Evolutionary conservation across 2,888 invertebrate genomes (phyloP), one percentile per base, ranked within the genome.

Genomic region (Zygothrica quintamaculata): DNA sequence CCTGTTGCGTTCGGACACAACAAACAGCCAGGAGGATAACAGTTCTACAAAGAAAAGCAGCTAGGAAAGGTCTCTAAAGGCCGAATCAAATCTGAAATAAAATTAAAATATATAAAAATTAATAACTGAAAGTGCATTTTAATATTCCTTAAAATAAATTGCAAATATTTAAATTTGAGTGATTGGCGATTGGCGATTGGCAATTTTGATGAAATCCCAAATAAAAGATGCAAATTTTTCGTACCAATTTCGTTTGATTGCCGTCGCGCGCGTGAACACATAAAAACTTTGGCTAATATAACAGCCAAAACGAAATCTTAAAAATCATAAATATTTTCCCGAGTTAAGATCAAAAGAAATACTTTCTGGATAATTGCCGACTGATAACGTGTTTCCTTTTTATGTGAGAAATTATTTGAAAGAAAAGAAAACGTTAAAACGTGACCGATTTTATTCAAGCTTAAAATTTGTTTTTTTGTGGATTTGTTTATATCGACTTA

Each of bases 1-100:
- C 90, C 90, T 90, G 90, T 90, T 90, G 90, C 90, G 89, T 90
- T 89, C 86, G 70, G 52, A 50, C 57, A 48, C 40, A 61, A 59
- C 36, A 46, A 26, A 47, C 22, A 40, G 6, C 34, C 52, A 42
- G 16, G 13, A 22, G 39, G n/a, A n/a, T n/a, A n/a, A n/a, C 12
- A 25, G n/a, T n/a, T 29, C 5, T 9, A 29, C 29, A 29, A 2
- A 9, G 1, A 3, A 29, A 7, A 29, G 1, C 9, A 7, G n/a
- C 4, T n/a, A 29, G 1, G 4, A 2, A 29, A 29, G n/a, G 1
- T 9, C 1, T 29, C 29, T 9, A 29, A 2, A 29, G 29, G 7
- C 29, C 2, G 5, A 7, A 9, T 9, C 9, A 9, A 29, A n/a
- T 29, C n/a, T 7, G n/a, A n/a, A n/a, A n/a, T n/a, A n/a, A n/a